These are phyloP conservation scores for Paratrypauchen microcephalus DNA, from an alignment of 2,797 vertebrate genomes.

Conservation along the genomic window DNA sequence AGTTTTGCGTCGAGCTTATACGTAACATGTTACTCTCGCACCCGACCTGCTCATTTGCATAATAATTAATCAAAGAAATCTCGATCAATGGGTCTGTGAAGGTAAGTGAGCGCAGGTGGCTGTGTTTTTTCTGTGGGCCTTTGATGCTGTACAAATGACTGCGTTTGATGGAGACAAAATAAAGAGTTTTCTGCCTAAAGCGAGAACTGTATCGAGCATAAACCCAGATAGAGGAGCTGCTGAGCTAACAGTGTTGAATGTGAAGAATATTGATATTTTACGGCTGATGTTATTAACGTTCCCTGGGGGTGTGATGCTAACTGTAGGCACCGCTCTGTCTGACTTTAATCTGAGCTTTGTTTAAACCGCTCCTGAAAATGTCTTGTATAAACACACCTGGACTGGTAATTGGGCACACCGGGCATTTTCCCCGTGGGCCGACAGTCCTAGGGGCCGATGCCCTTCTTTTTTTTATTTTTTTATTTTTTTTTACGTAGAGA, in stretches of 20 bases:
- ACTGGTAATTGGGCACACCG: no score
- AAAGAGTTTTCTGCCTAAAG: conserved; percentile 9
- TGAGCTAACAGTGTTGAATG: conserved; percentile 37
- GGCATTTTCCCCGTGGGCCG: no score
- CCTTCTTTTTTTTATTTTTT: no score
- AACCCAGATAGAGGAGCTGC: conserved; percentile 18
- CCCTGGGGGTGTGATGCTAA: no score
- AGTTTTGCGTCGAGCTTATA: neutral
- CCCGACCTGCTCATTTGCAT: neutral
- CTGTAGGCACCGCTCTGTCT: no score
- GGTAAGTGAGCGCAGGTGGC: conserved; percentile 5
- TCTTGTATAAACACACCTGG: no score
- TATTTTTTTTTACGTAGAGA: no score
- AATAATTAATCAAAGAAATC: conserved; percentile 4
- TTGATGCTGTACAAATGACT: neutral
- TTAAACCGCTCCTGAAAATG: no score
- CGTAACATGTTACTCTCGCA: neutral
- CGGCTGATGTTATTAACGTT: no score
- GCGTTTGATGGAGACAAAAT: neutral
- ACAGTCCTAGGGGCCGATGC: no score
- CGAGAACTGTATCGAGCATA: conserved; percentile 23
- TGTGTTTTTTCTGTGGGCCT: neutral
- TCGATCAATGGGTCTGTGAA: neutral
- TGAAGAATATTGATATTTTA: conserved; percentile 13
- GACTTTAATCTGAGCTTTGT: no score